A percentile compares a stretch with the other conserved stretches of the same genome.
phyloP scores from a whole-genome alignment of 2,888 invertebrate genomes.

The Diogma glabrata region DNA sequence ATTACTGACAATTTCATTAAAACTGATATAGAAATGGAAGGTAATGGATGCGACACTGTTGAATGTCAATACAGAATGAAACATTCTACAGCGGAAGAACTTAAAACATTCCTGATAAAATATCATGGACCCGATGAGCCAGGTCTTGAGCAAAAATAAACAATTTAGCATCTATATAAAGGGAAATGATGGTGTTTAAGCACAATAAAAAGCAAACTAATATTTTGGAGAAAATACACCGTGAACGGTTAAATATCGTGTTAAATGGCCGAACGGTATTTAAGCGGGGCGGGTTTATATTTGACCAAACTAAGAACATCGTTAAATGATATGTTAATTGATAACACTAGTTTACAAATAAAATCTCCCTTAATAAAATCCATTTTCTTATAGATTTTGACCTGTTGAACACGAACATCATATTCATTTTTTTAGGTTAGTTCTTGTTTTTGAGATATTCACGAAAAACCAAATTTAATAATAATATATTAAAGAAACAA shows the following conservation, averaged over 20 bases:
- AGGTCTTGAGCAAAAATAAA: neutral
- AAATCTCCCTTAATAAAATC: too few species aligned
- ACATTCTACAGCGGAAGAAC: constrained; percentile 2
- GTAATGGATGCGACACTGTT: neutral
- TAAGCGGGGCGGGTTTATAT: neutral
- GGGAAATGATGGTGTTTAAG: too few species aligned
- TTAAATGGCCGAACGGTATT: neutral
- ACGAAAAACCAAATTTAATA: too few species aligned
- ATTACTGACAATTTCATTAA: neutral
- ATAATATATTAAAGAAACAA: too few species aligned
- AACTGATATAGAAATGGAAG: neutral
- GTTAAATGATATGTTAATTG: neutral
- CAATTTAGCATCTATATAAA: neutral
- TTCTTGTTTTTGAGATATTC: too few species aligned
- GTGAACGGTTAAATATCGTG: neutral
- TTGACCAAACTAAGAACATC: constrained; percentile 1
- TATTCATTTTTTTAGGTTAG: too few species aligned
- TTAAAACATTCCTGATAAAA: constrained; percentile 4
- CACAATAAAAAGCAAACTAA: neutral
- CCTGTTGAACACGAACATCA: too few species aligned
- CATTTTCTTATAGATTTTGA: too few species aligned
- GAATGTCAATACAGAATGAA: constrained; percentile 4
- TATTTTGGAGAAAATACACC: neutral
- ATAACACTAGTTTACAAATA: too few species aligned
- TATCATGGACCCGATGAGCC: neutral